A percentile compares a stretch with the other conserved stretches of the same genome.
phyloP scores from a whole-genome alignment of 1,140 invertebrate species.

The Solen grandis region DNA sequence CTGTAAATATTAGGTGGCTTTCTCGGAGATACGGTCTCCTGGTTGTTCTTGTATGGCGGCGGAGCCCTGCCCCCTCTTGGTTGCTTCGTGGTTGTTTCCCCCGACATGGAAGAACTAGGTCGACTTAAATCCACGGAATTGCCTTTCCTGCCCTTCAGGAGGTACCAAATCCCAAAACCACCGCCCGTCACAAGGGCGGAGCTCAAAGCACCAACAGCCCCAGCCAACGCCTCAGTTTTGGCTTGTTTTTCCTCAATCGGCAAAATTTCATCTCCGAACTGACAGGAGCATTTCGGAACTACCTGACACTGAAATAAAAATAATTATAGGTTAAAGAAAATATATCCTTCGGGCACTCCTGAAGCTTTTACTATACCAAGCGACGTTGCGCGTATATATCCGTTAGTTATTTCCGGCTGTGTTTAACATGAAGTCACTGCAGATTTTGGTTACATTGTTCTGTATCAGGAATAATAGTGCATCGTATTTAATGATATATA shows the following conservation, averaged over 20 bases:
- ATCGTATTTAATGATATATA: too few relatives aligned
- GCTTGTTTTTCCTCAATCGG: conserved; percentile 22
- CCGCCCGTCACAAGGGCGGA: conserved; percentile 35
- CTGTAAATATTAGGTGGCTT: conserved; percentile 35
- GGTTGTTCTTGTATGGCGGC: background rate
- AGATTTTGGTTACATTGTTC: too few relatives aligned
- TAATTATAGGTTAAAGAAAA: too few relatives aligned
- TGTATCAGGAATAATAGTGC: too few relatives aligned
- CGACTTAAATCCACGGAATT: background rate
- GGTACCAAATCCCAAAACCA: conserved; percentile 31
- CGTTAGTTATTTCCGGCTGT: too few relatives aligned
- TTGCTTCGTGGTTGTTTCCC: background rate
- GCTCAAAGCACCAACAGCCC: conserved; percentile 34
- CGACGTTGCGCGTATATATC: too few relatives aligned
- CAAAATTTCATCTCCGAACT: conserved; percentile 14
- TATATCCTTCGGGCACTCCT: too few relatives aligned
- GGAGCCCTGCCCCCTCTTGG: conserved; percentile 22
- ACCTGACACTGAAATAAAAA: conserved; percentile 44
- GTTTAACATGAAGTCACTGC: too few relatives aligned
- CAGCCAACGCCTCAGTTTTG: conserved; percentile 28
- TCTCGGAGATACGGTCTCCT: background rate
- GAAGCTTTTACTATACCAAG: too few relatives aligned
- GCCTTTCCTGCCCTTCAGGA: background rate
- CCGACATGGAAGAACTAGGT: background rate
- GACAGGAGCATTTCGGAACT: conserved; percentile 37